A percentile compares a stretch with the other conserved stretches of the same genome.
These are phyloP conservation scores for Lytechinus pictus DNA, from an alignment of 35 echinoderm and acorn worm genomes.

Conservation along the genomic window DNA sequence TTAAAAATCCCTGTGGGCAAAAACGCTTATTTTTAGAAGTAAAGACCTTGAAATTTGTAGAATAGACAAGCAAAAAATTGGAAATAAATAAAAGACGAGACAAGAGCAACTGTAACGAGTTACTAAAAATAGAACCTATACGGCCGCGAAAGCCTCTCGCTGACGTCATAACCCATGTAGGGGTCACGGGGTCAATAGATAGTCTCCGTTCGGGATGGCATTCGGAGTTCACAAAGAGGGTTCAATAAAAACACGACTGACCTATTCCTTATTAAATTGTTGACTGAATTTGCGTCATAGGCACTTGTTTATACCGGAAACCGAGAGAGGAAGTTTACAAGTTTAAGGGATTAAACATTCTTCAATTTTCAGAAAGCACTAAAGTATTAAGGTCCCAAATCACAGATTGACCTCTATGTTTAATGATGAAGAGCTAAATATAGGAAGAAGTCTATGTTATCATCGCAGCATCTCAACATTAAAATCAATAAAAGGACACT, in stretches of 20 bases:
- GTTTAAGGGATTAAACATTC: background rate
- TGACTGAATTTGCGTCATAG: slow-evolving; percentile 17
- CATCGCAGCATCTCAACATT: background rate
- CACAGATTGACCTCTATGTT: background rate
- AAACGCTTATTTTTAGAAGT: background rate
- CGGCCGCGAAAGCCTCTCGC: background rate
- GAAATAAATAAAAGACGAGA: background rate
- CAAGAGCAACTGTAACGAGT: background rate
- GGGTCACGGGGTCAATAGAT: slow-evolving; percentile 19
- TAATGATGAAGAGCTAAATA: background rate
- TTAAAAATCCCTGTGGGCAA: background rate
- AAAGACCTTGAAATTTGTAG: background rate
- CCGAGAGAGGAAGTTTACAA: slow-evolving; percentile 21
- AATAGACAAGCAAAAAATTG: background rate
- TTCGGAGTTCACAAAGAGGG: background rate
- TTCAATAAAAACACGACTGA: slow-evolving; percentile 1
- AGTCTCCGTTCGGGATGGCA: slow-evolving; percentile 9
- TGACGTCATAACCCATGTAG: slow-evolving; percentile 27
- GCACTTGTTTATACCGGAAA: slow-evolving; percentile 36
- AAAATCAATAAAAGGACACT: background rate
- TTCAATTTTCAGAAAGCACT: background rate
- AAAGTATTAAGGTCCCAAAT: background rate
- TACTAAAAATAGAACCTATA: slow-evolving; percentile 3
- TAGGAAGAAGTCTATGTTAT: background rate
- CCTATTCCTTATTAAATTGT: background rate